Evolutionary conservation across 1,140 invertebrate genomes (phyloP), one percentile per base, ranked within the genome.

Genomic region (Magallana gigas): DNA sequence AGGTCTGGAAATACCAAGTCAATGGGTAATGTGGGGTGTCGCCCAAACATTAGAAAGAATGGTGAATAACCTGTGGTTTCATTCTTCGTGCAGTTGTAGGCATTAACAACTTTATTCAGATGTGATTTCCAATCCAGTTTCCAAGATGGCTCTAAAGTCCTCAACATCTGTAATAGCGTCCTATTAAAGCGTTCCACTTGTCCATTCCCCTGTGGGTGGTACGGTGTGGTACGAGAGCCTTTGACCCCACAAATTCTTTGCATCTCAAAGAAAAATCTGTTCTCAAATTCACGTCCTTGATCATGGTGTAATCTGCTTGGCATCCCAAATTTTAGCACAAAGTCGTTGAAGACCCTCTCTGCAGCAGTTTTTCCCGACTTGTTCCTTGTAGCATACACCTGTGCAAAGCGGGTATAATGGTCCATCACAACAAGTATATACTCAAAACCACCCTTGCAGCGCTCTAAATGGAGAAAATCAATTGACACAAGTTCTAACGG

Each of bases 401-500:
- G 36, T 48, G 36, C 36, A 48, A 48, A 48, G 36, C 36, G 36
- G 36, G 36, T 48, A 48, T 48, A 48, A 48, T 48, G 36, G 36
- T 48, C 36, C 36, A 48, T 48, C 36, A 80, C 68, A n/a, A 86
- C 56, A 7, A 86, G 57, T 14, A 86, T 23, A 81, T 86, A 59
- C 36, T 86, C 71, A 23, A 80, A 59, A 12, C 57, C 68, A n/a
- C 68, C 57, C 23, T 80, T 59, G 5, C 64, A 86, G 1, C 58
- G 64, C 56, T 58, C 85, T 57, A 81, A 56, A 59, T 88, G 83
- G 6, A 91, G 83, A 71, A 89, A 91, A 57, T 91, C 89, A 81
- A 91, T 88, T 9, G 88, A 87, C n/a, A 90, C 56, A 58, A 88
- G 59, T 56, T 91, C 85, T 14, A 89, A 88, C 48, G 88, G 90